phyloP scores from a whole-genome alignment of 2,113 vertebrate genomes.

The Amblyopsis rosae region DNA sequence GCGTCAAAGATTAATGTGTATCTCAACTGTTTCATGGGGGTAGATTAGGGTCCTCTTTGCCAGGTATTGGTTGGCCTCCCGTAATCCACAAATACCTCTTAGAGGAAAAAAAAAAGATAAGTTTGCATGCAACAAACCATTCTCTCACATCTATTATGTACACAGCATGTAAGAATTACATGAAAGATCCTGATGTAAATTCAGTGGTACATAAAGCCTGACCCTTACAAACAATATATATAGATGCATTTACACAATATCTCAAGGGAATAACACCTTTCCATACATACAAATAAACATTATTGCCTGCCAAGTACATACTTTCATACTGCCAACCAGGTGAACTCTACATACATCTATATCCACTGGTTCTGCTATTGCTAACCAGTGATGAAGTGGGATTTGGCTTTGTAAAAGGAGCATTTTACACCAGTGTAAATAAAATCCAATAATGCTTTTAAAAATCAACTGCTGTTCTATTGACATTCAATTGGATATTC shows the following conservation, averaged over 20 bases:
- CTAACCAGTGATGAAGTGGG: background rate
- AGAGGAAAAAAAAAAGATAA: slow-evolving; percentile 19
- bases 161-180: slow-evolving; percentile 42
- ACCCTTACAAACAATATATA: slow-evolving; percentile 42
- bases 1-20: background rate
- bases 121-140: slow-evolving; percentile 50
- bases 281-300: slow-evolving; percentile 9
- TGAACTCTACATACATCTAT: slow-evolving; percentile 1
- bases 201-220: background rate
- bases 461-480: slow-evolving; percentile 1
- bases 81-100: slow-evolving; percentile 16
- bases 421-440: background rate
- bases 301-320: slow-evolving; percentile 37
- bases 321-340: background rate
- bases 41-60: background rate
- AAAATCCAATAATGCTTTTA: background rate
- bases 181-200: slow-evolving; percentile 30
- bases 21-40: background rate
- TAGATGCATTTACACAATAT: slow-evolving; percentile 34
- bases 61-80: background rate
- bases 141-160: slow-evolving; percentile 29
- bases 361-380: slow-evolving; percentile 10
- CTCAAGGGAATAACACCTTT: slow-evolving; percentile 30
- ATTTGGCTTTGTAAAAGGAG: no score
- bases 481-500: slow-evolving; percentile 13